Evolutionary conservation across 2,113 vertebrate genomes (phyloP).

Genomic region (Tragelaphus imberbis): DNA sequence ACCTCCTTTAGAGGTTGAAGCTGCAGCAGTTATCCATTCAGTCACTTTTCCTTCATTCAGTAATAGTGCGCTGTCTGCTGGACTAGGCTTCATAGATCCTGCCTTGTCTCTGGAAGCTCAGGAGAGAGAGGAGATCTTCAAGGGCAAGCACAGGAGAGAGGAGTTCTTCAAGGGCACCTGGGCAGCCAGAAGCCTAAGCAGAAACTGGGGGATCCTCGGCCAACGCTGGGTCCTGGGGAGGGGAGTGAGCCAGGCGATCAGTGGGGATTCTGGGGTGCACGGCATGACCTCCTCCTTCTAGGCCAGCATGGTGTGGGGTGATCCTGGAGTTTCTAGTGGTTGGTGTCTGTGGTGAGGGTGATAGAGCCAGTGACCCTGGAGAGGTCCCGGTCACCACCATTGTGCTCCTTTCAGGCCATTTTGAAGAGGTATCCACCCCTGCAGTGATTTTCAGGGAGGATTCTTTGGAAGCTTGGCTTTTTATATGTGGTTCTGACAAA

Average conservation of each 20-base stretch:
- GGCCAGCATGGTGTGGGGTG: accelerated
- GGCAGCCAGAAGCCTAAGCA: accelerated
- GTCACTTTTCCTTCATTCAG: too few species aligned
- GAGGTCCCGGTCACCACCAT: accelerated
- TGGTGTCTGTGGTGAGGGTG: accelerated
- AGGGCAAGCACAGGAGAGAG: too few species aligned
- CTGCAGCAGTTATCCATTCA: neutral
- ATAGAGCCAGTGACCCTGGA: neutral
- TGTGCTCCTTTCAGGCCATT: neutral
- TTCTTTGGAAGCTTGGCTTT: neutral
- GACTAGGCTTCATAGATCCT: neutral
- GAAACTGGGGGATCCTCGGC: accelerated
- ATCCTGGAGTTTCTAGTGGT: too few species aligned
- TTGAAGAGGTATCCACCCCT: neutral
- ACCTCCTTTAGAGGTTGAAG: neutral
- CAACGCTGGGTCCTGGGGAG: accelerated
- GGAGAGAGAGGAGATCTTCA: too few species aligned
- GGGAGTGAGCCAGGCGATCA: accelerated
- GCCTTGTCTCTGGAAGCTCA: too few species aligned
- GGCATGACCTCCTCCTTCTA: too few species aligned
- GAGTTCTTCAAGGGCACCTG: too few species aligned
- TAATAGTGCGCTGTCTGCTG: accelerated
- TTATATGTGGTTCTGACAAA: neutral
- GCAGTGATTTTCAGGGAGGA: neutral
- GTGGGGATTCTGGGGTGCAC: accelerated